These are phyloP conservation scores for Drosophila prolongata DNA, from an alignment of 2,888 invertebrate genomes.

Conservation along the genomic window DNA sequence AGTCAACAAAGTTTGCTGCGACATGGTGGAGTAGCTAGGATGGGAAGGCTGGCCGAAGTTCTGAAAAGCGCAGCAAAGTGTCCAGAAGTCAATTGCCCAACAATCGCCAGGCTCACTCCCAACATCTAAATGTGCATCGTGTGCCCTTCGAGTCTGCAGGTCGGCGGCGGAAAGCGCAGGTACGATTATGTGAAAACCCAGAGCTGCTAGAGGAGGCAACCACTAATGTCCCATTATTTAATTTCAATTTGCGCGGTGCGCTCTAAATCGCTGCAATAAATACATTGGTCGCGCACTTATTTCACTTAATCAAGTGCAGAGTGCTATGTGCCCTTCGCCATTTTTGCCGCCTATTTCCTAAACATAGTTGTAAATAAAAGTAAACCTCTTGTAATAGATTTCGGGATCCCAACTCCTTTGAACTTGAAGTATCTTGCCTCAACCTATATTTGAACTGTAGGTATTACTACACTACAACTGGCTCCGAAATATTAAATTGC, in stretches of 20 bases:
- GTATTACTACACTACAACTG: too few relatives aligned
- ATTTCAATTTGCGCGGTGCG: conserved; percentile 71
- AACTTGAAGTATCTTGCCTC: too few relatives aligned
- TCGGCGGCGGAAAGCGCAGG: neutral
- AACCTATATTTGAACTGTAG: too few relatives aligned
- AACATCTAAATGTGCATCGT: conserved; percentile 15
- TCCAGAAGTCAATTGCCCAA: conserved; percentile 47
- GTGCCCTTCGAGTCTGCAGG: neutral
- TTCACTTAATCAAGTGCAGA: neutral
- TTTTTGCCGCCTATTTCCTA: too few relatives aligned
- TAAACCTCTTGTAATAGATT: too few relatives aligned
- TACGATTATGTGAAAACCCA: too few relatives aligned
- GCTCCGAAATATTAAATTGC: too few relatives aligned
- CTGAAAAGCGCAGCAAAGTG: conserved; percentile 15
- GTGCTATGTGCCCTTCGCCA: too few relatives aligned
- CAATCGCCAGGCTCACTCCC: conserved; percentile 19
- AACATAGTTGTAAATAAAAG: too few relatives aligned
- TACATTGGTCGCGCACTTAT: conserved; percentile 61
- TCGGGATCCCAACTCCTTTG: too few relatives aligned
- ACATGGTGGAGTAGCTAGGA: neutral
- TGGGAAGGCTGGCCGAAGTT: neutral
- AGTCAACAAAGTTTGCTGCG: conserved; percentile 68
- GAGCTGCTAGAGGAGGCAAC: conserved; percentile 25
- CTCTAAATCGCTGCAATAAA: conserved; percentile 72
- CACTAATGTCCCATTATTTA: conserved; percentile 70